Base-by-base conservation (phyloP, 2,888 invertebrate species). In the Colostygia pectinataria region DNA sequence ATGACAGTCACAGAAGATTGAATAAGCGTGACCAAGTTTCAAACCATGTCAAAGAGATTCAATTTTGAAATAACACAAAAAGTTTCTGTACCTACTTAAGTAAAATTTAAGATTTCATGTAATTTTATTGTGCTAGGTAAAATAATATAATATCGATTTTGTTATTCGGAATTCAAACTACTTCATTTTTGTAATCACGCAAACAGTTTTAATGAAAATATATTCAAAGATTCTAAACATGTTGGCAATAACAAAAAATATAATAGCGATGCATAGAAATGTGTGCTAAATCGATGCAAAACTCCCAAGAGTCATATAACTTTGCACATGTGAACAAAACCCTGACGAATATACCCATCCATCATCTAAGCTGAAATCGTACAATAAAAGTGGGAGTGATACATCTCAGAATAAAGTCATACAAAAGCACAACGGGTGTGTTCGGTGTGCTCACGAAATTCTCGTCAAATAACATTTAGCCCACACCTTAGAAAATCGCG, bases 401-500 rank as follows among this genome's bases (percentile, higher is more conserved):
- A 83, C 77, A 77, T 75, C 71, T 65, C 61, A 58, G 71, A 65
- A 82, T 73, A 83, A 77, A 76, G 14, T 8, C 15, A 28, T 24
- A 86, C 83, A 89, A 90, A 65, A 65, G 75, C 88, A n/a, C 88
- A 59, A 71, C 88, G 71, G 89, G 87, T 77, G 85, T 76, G 78
- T 86, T 80, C 73, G 89, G 87, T 77, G 85, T 76, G 78, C 87
- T 80, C 73, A 87, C 87, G 83, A 83, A 81, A 72, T 78, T 74
- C 76, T 89, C 86, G 85, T 90, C 87, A 88, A 88, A 89, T 89
- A 89, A 86, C 88, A 83, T 88, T 89, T 88, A 89, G 83, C 83
- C 83, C 87, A 84, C 87, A 88, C 89, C 85, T 87, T 88, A 86
- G 86, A 86, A 77, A 83, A 84, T 87, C 83, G 83, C 88, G 82